Conservation (phyloP, 2,888 invertebrate species). For the Ectropis crepuscularia region DNA sequence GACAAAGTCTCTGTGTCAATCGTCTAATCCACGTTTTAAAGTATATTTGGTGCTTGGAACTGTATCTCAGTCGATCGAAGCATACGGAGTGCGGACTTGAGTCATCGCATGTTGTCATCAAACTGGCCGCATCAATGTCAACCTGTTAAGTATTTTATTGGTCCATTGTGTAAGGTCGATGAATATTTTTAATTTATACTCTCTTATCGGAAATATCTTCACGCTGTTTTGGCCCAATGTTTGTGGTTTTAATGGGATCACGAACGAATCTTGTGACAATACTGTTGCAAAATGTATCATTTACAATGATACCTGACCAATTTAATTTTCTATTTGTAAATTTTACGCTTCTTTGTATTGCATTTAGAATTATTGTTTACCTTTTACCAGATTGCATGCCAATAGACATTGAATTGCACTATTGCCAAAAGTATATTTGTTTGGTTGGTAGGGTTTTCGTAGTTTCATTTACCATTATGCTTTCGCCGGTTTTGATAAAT, state of each 20-base stretch:
- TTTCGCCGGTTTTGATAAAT: too few relatives aligned
- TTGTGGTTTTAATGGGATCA: slow-evolving; percentile 17
- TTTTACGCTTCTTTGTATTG: background rate
- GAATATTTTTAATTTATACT: slow-evolving; percentile 29
- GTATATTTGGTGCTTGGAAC: slow-evolving; percentile 13
- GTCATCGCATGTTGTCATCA: slow-evolving; percentile 50
- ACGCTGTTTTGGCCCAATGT: slow-evolving; percentile 30
- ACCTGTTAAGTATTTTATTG: slow-evolving; percentile 53
- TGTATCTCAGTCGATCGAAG: slow-evolving; percentile 15
- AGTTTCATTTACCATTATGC: too few relatives aligned
- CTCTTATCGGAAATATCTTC: slow-evolving; percentile 30
- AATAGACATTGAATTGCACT: too few relatives aligned
- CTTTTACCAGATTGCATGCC: background rate
- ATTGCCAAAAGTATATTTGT: too few relatives aligned
- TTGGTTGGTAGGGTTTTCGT: too few relatives aligned
- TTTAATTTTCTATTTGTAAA: slow-evolving; percentile 2
- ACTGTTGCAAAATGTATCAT: slow-evolving; percentile 10
- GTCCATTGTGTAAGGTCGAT: slow-evolving; percentile 43
- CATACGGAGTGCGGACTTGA: slow-evolving; percentile 37
- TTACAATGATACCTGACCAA: slow-evolving; percentile 7
- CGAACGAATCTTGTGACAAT: slow-evolving; percentile 11
- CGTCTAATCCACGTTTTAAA: slow-evolving; percentile 17
- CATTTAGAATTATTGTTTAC: slow-evolving; percentile 1
- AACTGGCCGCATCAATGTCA: slow-evolving; percentile 57
- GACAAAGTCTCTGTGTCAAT: slow-evolving; percentile 21